phyloP scores from a whole-genome alignment of 2,797 vertebrate species.

The Girardinus metallicus region DNA sequence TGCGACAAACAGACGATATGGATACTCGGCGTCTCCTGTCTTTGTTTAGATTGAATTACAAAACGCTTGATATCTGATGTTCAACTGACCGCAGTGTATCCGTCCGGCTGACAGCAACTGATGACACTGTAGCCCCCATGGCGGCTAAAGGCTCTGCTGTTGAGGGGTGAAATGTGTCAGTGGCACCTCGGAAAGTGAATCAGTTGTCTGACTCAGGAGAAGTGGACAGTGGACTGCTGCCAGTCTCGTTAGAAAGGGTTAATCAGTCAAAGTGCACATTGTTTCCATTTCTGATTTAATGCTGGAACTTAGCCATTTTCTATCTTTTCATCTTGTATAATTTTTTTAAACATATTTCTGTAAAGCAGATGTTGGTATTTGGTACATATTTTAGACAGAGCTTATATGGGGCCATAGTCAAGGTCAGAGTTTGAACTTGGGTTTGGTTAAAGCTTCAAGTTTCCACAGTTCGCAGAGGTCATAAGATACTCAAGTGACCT shows the following conservation, averaged over 20 bases:
- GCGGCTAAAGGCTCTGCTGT: conserved; percentile 53
- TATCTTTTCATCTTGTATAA: background rate
- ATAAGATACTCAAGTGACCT: conserved; percentile 26
- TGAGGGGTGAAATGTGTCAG: conserved; percentile 62
- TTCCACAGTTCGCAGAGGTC: conserved; percentile 29
- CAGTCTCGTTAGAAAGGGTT: conserved; percentile 48
- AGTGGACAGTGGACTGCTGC: conserved; percentile 31
- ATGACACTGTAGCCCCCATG: conserved; percentile 32
- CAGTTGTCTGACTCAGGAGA: conserved; percentile 34
- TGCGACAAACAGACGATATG: conserved; percentile 55
- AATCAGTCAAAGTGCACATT: conserved; percentile 39
- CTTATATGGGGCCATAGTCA: conserved; percentile 14
- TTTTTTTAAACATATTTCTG: background rate
- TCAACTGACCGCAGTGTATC: conserved; percentile 67
- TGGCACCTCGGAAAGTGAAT: conserved; percentile 74
- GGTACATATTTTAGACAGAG: conserved; percentile 13
- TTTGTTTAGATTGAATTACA: conserved; percentile 74
- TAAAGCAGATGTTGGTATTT: conserved; percentile 4
- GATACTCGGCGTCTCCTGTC: conserved; percentile 58
- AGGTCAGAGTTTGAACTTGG: conserved; percentile 10
- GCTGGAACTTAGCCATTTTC: background rate
- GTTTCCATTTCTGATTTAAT: conserved; percentile 38
- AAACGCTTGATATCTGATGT: conserved; percentile 75
- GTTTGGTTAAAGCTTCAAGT: conserved; percentile 21
- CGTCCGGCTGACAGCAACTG: conserved; percentile 53